phyloP scores from a whole-genome alignment of 2,797 vertebrate species.

The Parauchenoglanis ngamensis region DNA sequence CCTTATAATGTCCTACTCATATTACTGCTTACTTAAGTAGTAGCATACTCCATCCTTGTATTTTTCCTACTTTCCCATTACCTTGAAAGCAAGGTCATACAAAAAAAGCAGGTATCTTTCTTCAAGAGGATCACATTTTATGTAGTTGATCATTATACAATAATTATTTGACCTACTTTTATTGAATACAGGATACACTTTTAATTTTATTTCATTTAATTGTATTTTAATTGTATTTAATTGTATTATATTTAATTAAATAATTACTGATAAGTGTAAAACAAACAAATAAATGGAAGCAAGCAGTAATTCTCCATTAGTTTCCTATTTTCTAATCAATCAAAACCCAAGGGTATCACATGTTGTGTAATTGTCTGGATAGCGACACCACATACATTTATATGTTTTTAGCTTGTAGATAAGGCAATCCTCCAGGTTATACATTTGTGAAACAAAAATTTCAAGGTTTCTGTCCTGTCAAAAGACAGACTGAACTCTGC shows the following conservation, averaged over 20 bases:
- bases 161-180: background rate
- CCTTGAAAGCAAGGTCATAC: slow-evolving; percentile 20
- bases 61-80: slow-evolving; percentile 26
- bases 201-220: background rate
- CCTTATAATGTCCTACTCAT: slow-evolving; percentile 20
- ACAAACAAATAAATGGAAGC: background rate
- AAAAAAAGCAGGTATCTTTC: slow-evolving; percentile 19
- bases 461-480: background rate
- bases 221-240: too few species aligned
- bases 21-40: slow-evolving; percentile 44
- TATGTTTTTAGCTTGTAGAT: background rate
- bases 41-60: slow-evolving; percentile 28
- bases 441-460: background rate
- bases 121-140: background rate
- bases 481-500: background rate
- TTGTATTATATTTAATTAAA: background rate
- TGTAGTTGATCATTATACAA: background rate
- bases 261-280: background rate
- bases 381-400: background rate
- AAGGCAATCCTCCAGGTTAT: background rate
- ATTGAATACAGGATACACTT: background rate
- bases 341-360: background rate
- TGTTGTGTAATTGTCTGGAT: background rate
- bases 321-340: background rate
- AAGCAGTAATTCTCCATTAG: background rate